These are phyloP conservation scores for Eupithecia pulchellata DNA, from an alignment of 2,888 invertebrate species.

Conservation along the genomic window DNA sequence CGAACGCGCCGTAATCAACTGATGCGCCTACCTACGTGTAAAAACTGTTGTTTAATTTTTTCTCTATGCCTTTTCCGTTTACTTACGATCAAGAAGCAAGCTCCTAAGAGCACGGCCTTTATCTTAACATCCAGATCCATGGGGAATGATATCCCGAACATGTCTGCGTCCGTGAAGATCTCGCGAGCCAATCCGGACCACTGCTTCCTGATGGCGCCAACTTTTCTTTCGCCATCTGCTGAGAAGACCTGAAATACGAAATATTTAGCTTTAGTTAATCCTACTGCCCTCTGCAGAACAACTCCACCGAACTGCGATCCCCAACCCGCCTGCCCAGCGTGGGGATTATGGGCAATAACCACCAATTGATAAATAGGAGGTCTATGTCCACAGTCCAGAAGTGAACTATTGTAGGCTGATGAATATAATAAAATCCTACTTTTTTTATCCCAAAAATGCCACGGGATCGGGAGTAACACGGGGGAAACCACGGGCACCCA, in stretches of 20 bases:
- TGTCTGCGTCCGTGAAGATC: slow-evolving; percentile 93
- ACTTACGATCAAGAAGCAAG: slow-evolving; percentile 92
- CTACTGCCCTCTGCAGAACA: too few relatives aligned
- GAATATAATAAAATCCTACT: too few relatives aligned
- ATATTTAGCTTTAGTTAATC: background rate
- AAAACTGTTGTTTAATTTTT: background rate
- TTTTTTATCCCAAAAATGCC: too few relatives aligned
- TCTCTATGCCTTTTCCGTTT: background rate
- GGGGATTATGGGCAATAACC: too few relatives aligned
- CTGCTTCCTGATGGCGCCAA: slow-evolving; percentile 95
- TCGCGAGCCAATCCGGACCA: slow-evolving; percentile 94
- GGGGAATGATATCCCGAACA: slow-evolving; percentile 96
- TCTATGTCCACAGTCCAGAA: too few relatives aligned
- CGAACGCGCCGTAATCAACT: background rate
- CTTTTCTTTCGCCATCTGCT: slow-evolving; percentile 89
- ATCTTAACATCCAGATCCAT: slow-evolving; percentile 94
- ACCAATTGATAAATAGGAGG: too few relatives aligned
- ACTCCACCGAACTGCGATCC: too few relatives aligned
- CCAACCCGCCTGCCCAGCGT: too few relatives aligned
- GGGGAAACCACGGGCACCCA: too few relatives aligned
- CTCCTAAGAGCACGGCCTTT: slow-evolving; percentile 92
- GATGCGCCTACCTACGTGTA: background rate
- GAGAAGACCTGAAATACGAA: slow-evolving; percentile 88
- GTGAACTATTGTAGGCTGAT: too few relatives aligned
- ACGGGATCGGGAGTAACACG: too few relatives aligned